Percentiles rank a stretch among this genome's conserved stretches.
These are phyloP conservation scores for Esox masquinongy DNA, from an alignment of 2,797 vertebrate species.

Conservation along the genomic window DNA sequence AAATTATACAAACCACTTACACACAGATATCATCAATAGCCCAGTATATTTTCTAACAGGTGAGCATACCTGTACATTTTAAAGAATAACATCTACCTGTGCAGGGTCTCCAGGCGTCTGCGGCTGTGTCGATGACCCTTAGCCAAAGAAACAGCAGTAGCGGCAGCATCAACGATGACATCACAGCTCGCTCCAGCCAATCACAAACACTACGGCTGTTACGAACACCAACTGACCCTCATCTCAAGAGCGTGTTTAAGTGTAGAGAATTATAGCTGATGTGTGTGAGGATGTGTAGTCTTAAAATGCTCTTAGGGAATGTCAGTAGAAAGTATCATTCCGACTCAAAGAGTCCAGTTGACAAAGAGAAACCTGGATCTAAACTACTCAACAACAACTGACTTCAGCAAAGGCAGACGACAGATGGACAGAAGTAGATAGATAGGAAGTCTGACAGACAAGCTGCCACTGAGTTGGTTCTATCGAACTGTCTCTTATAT, in stretches of 20 bases:
- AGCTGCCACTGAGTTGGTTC: constrained; percentile 1
- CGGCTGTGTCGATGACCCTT: constrained; percentile 42
- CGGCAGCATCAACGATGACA: constrained; percentile 51
- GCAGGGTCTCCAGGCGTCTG: constrained; percentile 66
- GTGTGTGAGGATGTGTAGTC: constrained; percentile 37
- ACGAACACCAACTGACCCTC: constrained; percentile 45
- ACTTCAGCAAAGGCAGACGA: neutral
- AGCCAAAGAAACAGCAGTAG: constrained; percentile 62
- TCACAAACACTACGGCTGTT: constrained; percentile 37
- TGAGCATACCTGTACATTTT: constrained; percentile 1
- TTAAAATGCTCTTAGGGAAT: constrained; percentile 40
- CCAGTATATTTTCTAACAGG: too few species aligned
- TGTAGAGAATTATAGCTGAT: constrained; percentile 18
- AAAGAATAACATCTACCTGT: constrained; percentile 58
- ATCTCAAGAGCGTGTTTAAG: constrained; percentile 33
- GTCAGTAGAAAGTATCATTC: constrained; percentile 7
- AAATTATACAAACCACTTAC: too few species aligned
- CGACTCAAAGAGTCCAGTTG: neutral
- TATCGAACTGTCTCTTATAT: constrained; percentile 63
- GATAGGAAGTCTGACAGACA: neutral
- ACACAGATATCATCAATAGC: neutral
- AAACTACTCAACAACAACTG: constrained; percentile 11
- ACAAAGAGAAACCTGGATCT: neutral
- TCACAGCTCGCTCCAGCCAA: constrained; percentile 29
- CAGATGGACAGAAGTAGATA: too few species aligned